A percentile compares a stretch with the other conserved stretches of the same genome.
Conservation (phyloP, 2,113 vertebrate genomes). For the Leiothrix lutea region DNA sequence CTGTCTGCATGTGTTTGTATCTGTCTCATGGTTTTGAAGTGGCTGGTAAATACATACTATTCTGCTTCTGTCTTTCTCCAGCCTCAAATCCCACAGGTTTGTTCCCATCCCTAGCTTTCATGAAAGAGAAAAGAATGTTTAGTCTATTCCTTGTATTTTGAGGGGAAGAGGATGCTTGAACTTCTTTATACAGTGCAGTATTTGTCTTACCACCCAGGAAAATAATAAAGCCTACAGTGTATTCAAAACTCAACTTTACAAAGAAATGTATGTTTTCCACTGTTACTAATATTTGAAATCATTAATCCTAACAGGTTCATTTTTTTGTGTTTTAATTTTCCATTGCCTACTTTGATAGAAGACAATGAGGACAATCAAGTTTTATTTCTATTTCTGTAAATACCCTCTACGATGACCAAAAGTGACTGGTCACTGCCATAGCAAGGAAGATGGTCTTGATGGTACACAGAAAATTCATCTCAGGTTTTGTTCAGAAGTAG, state of each 20-base stretch:
- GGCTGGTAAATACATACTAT: not conserved
- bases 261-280: not conserved
- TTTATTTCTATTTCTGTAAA: not conserved
- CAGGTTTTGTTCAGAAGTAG: not conserved
- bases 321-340: not conserved
- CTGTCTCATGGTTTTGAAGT: slow-evolving; percentile 3
- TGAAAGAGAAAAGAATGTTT: not conserved
- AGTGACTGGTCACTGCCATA: not conserved
- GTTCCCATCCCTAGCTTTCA: not conserved
- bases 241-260: not conserved
- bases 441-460: not conserved
- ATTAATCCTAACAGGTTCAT: not conserved
- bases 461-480: not conserved
- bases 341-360: not conserved
- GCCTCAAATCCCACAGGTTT: not conserved
- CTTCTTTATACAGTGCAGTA: not conserved
- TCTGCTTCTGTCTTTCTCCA: not conserved
- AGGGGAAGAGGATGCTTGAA: not conserved
- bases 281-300: not conserved
- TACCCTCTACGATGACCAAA: not conserved
- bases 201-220: not conserved
- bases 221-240: not conserved
- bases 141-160: not conserved
- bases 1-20: not conserved
- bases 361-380: not conserved